These are phyloP conservation scores for Neodiprion pinetum DNA, from an alignment of 1,140 invertebrate species.

Conservation along the genomic window DNA sequence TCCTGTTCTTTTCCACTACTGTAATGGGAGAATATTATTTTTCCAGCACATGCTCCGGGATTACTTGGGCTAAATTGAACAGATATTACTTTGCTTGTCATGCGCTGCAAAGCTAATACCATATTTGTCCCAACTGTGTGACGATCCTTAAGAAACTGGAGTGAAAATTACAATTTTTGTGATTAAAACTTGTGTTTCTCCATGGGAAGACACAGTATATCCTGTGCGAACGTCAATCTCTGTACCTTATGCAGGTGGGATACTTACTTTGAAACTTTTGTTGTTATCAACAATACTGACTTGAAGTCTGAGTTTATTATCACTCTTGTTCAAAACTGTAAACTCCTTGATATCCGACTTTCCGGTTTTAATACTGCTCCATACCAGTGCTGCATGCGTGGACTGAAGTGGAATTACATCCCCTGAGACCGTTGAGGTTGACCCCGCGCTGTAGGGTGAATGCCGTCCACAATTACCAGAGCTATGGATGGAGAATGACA, in stretches of 20 bases:
- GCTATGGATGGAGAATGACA: slow-evolving; percentile 26
- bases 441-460: slow-evolving; percentile 52
- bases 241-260: background rate
- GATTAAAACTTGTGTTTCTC: slow-evolving; percentile 13
- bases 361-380: slow-evolving; percentile 61
- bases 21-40: slow-evolving; percentile 59
- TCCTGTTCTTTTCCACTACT: slow-evolving; percentile 47
- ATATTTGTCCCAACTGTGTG: slow-evolving; percentile 40
- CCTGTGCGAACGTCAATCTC: background rate
- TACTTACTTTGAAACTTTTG: slow-evolving; percentile 51
- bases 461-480: slow-evolving; percentile 47
- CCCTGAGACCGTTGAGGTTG: slow-evolving; percentile 43
- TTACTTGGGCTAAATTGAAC: slow-evolving; percentile 57
- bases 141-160: slow-evolving; percentile 52
- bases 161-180: slow-evolving; percentile 17
- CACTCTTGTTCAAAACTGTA: slow-evolving; percentile 60
- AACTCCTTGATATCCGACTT: slow-evolving; percentile 60
- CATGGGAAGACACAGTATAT: background rate
- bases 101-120: slow-evolving; percentile 54
- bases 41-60: slow-evolving; percentile 55
- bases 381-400: slow-evolving; percentile 60
- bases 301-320: slow-evolving; percentile 59
- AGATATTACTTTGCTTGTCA: slow-evolving; percentile 57
- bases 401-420: slow-evolving; percentile 58
- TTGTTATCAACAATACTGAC: slow-evolving; percentile 51